phyloP scores from a whole-genome alignment of 1,140 invertebrate species.

The Atopsyche davidsoni region DNA sequence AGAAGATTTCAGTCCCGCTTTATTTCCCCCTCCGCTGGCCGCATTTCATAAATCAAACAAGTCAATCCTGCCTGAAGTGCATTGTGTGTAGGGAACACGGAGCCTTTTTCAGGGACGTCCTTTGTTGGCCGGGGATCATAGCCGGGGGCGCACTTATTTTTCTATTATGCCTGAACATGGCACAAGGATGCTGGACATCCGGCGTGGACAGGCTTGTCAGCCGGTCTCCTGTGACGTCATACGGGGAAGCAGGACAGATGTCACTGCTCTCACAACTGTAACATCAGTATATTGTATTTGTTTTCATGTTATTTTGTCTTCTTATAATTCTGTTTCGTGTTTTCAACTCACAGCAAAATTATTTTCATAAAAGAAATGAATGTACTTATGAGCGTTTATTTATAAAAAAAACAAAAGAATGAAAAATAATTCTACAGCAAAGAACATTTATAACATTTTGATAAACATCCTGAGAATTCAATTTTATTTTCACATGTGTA shows the following conservation, averaged over 20 bases:
- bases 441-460: too few species aligned
- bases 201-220: conserved; percentile 6
- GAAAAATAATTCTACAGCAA: neutral
- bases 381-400: neutral
- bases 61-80: conserved; percentile 17
- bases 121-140: conserved; percentile 15
- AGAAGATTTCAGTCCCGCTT: too few species aligned
- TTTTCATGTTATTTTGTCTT: neutral
- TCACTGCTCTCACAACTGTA: too few species aligned
- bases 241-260: too few species aligned
- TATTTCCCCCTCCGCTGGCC: too few species aligned
- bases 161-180: conserved; percentile 23
- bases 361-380: neutral
- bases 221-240: too few species aligned
- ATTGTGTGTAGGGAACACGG: conserved; percentile 18
- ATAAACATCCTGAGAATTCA: too few species aligned
- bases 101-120: conserved; percentile 18
- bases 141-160: conserved; percentile 18
- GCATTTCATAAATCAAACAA: conserved; percentile 19
- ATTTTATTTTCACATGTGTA: too few species aligned
- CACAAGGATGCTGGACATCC: neutral
- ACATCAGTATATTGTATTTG: neutral
- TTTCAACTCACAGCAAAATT: neutral
- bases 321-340: neutral
- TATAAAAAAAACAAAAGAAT: neutral